phyloP scores from a whole-genome alignment of 2,888 invertebrate genomes.

The Microctonus aethiopoides region DNA sequence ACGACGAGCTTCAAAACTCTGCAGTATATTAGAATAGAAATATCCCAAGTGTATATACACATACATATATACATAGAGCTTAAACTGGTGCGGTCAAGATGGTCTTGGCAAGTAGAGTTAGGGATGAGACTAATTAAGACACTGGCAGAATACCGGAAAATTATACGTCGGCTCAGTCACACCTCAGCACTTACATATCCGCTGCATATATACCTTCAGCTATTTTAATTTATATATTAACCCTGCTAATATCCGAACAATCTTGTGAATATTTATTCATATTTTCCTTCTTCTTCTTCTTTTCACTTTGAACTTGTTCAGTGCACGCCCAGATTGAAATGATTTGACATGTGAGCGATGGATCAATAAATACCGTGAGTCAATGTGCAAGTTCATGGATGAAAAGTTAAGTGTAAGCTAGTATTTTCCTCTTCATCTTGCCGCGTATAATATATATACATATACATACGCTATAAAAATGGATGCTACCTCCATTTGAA shows the following conservation, averaged over 20 bases:
- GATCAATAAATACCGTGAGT: constrained; percentile 13
- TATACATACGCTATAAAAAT: not conserved
- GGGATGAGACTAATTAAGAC: constrained; percentile 33
- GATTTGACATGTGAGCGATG: not conserved
- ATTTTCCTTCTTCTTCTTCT: constrained; percentile 7
- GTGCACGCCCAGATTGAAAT: not conserved
- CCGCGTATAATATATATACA: not conserved
- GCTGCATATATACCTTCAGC: constrained; percentile 8
- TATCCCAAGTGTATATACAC: not conserved
- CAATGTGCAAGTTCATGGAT: not conserved
- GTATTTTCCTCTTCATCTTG: not conserved
- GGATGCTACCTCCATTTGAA: not conserved
- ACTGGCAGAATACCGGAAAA: constrained; percentile 27
- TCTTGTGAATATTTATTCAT: no score
- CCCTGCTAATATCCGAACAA: no score
- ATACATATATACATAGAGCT: constrained; percentile 15
- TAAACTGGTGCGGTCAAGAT: constrained; percentile 32
- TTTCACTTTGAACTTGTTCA: not conserved
- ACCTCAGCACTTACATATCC: constrained; percentile 27
- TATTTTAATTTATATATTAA: no score
- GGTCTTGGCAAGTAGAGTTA: constrained; percentile 27
- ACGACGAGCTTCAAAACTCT: constrained; percentile 9
- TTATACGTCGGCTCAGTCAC: constrained; percentile 28
- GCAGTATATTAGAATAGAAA: not conserved
- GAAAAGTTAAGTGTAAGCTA: not conserved